phyloP scores from a whole-genome alignment of 2,113 vertebrate species.

The Nesoenas mayeri region DNA sequence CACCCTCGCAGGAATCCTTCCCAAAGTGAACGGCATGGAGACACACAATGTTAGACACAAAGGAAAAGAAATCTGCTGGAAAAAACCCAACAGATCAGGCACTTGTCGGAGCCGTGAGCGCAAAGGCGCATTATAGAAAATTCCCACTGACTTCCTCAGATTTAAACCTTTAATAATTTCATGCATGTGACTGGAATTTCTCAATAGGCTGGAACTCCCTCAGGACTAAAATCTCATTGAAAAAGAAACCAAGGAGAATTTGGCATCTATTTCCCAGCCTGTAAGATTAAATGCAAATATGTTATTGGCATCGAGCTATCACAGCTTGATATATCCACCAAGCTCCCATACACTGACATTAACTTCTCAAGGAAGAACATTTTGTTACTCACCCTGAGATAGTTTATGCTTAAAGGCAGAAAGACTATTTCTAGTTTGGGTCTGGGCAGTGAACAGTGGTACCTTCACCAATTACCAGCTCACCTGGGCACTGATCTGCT shows the following conservation, averaged over 20 bases:
- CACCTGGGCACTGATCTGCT: neutral
- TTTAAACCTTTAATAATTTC: constrained; percentile 7
- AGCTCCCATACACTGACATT: constrained; percentile 43
- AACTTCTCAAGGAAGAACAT: constrained; percentile 56
- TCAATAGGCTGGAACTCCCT: constrained; percentile 29
- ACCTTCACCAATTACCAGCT: neutral
- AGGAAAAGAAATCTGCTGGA: neutral
- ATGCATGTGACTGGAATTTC: neutral
- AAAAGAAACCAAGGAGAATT: constrained; percentile 41
- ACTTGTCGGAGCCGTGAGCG: neutral
- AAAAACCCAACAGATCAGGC: neutral
- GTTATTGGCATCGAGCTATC: constrained; percentile 40
- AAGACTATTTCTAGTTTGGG: neutral
- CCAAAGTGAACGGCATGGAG: neutral
- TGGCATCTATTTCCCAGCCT: constrained; percentile 13
- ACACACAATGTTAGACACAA: fast-evolving
- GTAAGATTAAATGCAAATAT: constrained; percentile 56
- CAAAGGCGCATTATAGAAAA: neutral
- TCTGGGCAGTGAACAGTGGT: neutral
- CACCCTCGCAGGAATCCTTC: neutral
- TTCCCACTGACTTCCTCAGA: neutral
- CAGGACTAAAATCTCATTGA: constrained; percentile 33
- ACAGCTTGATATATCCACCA: constrained; percentile 46
- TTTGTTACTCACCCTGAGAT: constrained; percentile 32
- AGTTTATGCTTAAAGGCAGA: constrained; percentile 16